A percentile compares a stretch with the other conserved stretches of the same genome.
phyloP scores from a whole-genome alignment of 2,888 invertebrate genomes.

The Apoda limacodes region DNA sequence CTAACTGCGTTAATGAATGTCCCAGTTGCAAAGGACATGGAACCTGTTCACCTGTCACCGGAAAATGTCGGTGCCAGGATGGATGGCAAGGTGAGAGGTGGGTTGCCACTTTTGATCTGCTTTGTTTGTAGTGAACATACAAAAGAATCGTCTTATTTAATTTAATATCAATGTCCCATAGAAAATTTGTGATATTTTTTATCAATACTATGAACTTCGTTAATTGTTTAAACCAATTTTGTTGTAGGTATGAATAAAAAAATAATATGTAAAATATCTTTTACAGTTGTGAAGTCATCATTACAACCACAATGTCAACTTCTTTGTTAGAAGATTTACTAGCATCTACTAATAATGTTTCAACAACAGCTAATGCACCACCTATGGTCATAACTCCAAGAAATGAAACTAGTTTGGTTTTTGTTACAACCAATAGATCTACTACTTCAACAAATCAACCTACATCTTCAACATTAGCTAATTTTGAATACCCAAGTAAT shows the following conservation, averaged over 20 bases:
- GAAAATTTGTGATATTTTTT: no score
- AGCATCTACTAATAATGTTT: slow-evolving; percentile 33
- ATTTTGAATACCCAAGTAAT: no score
- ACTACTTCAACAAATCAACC: slow-evolving; percentile 21
- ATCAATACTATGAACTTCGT: no score
- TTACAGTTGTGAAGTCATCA: slow-evolving; percentile 56
- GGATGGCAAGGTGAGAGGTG: slow-evolving; percentile 79
- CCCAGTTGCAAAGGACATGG: slow-evolving; percentile 69
- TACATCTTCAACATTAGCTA: slow-evolving; percentile 14
- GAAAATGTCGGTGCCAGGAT: slow-evolving; percentile 74
- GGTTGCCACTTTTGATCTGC: slow-evolving; percentile 41
- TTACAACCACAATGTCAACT: slow-evolving; percentile 33
- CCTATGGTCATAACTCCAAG: slow-evolving; percentile 16
- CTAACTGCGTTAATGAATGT: slow-evolving; percentile 76
- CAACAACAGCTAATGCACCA: slow-evolving; percentile 24
- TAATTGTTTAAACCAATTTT: no score
- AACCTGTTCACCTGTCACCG: slow-evolving; percentile 73
- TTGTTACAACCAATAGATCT: no score
- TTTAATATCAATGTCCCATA: no score
- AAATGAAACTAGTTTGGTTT: slow-evolving; percentile 1
- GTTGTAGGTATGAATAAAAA: slow-evolving; percentile 1
- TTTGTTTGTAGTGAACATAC: no score
- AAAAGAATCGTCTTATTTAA: no score
- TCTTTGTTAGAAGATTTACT: slow-evolving; percentile 42
- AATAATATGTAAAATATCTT: slow-evolving; percentile 13